These are phyloP conservation scores for Rhingia rostrata DNA, from an alignment of 2,888 invertebrate genomes.

Conservation along the genomic window DNA sequence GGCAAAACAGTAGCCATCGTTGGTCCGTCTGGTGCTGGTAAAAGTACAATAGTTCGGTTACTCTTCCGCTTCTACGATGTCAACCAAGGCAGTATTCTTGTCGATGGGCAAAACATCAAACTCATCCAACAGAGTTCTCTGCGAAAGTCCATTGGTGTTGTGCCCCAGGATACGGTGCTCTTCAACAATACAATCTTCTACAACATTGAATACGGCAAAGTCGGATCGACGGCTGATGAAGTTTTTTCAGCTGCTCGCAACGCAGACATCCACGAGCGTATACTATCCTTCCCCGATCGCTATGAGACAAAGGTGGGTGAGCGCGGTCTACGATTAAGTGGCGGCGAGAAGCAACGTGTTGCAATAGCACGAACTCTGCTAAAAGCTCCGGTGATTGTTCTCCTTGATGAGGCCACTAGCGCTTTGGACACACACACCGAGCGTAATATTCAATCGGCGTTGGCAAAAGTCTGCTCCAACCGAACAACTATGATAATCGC, in stretches of 20 bases:
- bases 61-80: slow-evolving; percentile 98
- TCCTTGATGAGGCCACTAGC: slow-evolving; percentile 97
- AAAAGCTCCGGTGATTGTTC: slow-evolving; percentile 94
- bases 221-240: slow-evolving; percentile 90
- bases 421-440: slow-evolving; percentile 98
- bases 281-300: slow-evolving; percentile 94
- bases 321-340: slow-evolving; percentile 95
- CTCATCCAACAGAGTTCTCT: slow-evolving; percentile 93
- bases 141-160: slow-evolving; percentile 93
- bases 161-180: slow-evolving; percentile 98
- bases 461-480: slow-evolving; percentile 93
- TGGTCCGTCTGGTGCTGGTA: slow-evolving; percentile 95
- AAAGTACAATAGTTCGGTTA: slow-evolving; percentile 97
- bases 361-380: slow-evolving; percentile 97
- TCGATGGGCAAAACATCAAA: slow-evolving; percentile 95
- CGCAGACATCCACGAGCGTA: slow-evolving; percentile 97
- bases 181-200: slow-evolving; percentile 97
- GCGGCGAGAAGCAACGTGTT: slow-evolving; percentile 98
- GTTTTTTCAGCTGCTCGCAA: slow-evolving; percentile 94
- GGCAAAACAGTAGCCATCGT: slow-evolving; percentile 95
- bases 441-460: slow-evolving; percentile 94
- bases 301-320: slow-evolving; percentile 97
- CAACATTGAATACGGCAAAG: slow-evolving; percentile 96
- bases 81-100: slow-evolving; percentile 91
- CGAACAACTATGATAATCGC: slow-evolving; percentile 97